Evolutionary conservation across 2,888 invertebrate genomes (phyloP), one percentile per base, ranked within the genome.

Genomic region (Sclerodermus sp.): DNA sequence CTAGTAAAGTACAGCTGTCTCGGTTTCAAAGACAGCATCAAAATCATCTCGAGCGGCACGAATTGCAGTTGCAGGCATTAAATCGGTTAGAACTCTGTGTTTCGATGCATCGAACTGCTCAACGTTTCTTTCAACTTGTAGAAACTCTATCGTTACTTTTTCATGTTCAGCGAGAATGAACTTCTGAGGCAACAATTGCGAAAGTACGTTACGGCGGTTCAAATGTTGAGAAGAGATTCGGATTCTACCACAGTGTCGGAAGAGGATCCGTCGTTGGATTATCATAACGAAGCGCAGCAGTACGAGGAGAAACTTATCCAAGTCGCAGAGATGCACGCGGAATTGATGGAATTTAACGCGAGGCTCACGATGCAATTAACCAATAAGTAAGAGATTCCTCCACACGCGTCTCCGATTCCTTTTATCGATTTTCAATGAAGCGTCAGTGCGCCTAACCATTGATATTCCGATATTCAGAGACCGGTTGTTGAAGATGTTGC

Each of bases 251-350:
- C 67, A 1, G 64, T 71, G 5, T 67, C 71, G 0, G 76, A 76
- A 42, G 77, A 78, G 38, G 73, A 78, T 55, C 60, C 68, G 2
- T 55, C 74, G 4, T 54, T 73, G 23, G 82, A 83, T 72, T 82
- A 82, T 66, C 83, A 82, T 58, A 85, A 84, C 51, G 92, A 93
- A 79, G 87, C 89, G 15, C 85, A 83, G 65, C 86, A 90, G 59
- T 94, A 91, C 79, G 91, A 94, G 78, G 85, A 83, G 66, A 94
- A 94, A 80, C 82, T 94, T 41, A 88, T 93, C 47, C 93, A 93
- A 85, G 92, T 94, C 1, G 93, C 94, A 1, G 92, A 94, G 80
- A 95, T 95, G 94, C 94, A 94, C 70, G 93, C 92, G 0, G 94
- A 95, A 74, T 80, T 95, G 45, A 92, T 94, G 90, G 93, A 94